Evolutionary conservation across 2,113 vertebrate species (phyloP).

Genomic region (Salminus brasiliensis): DNA sequence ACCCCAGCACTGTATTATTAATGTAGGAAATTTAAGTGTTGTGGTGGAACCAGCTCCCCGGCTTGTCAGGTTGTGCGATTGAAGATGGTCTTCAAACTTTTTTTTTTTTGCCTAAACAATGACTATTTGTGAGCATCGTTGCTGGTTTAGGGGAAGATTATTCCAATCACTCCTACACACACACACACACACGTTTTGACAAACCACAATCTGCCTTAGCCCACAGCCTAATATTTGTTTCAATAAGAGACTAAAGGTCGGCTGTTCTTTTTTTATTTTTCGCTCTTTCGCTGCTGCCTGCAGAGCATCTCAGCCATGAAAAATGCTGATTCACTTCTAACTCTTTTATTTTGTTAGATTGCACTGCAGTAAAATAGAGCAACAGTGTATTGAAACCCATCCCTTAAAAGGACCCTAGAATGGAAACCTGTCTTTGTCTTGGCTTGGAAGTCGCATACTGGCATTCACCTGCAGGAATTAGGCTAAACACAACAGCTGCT

Average conservation of each 20-base stretch:
- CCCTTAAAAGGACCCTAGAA: no score
- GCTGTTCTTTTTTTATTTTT: background rate
- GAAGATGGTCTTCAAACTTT: background rate
- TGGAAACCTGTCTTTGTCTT: no score
- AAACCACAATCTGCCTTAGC: background rate
- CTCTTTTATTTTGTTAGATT: background rate
- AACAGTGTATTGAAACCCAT: background rate
- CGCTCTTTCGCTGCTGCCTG: background rate
- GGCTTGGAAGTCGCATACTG: no score
- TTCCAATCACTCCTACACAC: constrained; percentile 20
- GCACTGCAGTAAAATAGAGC: background rate
- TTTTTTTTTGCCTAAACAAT: no score
- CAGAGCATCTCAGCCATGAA: background rate
- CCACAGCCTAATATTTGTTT: background rate
- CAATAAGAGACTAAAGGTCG: background rate
- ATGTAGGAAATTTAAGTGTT: constrained; percentile 18
- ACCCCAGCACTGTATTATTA: constrained; percentile 3
- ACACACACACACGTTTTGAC: background rate
- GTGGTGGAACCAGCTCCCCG: background rate
- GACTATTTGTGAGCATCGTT: constrained; percentile 1
- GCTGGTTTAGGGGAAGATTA: background rate
- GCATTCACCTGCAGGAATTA: no score
- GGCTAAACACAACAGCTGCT: no score
- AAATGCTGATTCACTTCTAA: background rate
- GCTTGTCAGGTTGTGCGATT: background rate